phyloP scores from a whole-genome alignment of 2,797 vertebrate species.

The Melopsittacus undulatus region DNA sequence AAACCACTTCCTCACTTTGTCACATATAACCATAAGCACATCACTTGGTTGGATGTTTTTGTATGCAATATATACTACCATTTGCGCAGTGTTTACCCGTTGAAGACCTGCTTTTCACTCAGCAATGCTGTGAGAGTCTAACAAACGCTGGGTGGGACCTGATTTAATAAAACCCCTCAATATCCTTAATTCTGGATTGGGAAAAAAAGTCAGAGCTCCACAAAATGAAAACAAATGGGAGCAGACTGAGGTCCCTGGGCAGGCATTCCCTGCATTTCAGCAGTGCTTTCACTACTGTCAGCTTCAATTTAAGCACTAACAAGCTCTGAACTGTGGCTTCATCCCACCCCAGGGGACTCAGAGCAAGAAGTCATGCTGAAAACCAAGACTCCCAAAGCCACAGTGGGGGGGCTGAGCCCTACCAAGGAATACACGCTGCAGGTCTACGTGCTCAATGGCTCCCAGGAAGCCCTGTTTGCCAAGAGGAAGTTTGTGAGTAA shows the following conservation, averaged over 20 bases:
- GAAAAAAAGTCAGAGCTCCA: background rate
- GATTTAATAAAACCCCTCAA: background rate
- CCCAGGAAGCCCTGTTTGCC: slow-evolving; percentile 84
- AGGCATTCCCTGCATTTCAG: slow-evolving; percentile 44
- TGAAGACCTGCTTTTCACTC: background rate
- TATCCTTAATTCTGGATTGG: background rate
- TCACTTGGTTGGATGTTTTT: background rate
- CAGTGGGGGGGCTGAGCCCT: slow-evolving; percentile 90
- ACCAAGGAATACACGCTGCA: slow-evolving; percentile 88
- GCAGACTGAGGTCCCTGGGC: background rate
- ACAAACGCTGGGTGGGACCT: background rate
- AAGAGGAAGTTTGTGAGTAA: slow-evolving; percentile 93
- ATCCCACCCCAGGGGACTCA: slow-evolving; percentile 79
- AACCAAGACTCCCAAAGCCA: slow-evolving; percentile 89
- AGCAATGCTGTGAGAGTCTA: background rate
- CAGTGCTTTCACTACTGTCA: slow-evolving; percentile 9
- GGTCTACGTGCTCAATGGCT: slow-evolving; percentile 86
- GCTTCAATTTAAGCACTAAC: slow-evolving; percentile 25
- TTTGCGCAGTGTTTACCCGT: background rate
- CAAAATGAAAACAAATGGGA: background rate
- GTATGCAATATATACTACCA: background rate
- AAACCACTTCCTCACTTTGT: background rate
- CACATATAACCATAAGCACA: background rate
- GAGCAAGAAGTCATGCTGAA: slow-evolving; percentile 96
- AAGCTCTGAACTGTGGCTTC: slow-evolving; percentile 24